Evolutionary conservation across 2,888 invertebrate species (phyloP).

Genomic region (Halictus ligatus): DNA sequence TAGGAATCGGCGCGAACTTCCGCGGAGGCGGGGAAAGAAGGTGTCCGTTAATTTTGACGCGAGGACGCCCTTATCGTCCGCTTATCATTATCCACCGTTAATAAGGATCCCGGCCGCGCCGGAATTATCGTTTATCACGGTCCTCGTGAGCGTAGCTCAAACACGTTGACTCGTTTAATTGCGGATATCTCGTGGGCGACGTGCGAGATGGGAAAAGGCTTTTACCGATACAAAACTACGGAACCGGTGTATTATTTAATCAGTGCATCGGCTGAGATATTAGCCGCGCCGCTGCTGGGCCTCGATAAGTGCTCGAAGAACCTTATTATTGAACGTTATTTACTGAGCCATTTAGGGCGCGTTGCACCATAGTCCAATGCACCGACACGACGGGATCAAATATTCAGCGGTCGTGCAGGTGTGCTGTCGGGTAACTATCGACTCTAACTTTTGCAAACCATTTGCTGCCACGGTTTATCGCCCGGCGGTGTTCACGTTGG

Average conservation of each 20-base stretch:
- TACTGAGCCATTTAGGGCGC: constrained; percentile 43
- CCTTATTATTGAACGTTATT: constrained; percentile 56
- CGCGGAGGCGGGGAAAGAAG: neutral
- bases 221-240: constrained; percentile 53
- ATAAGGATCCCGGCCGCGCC: constrained; percentile 26
- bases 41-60: neutral
- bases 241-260: constrained; percentile 52
- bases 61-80: constrained; percentile 20
- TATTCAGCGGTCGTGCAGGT: constrained; percentile 52
- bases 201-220: constrained; percentile 51
- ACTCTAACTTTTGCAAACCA: constrained; percentile 30
- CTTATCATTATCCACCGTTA: constrained; percentile 36
- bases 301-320: constrained; percentile 51
- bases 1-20: neutral
- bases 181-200: constrained; percentile 32
- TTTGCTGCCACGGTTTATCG: constrained; percentile 15
- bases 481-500: neutral
- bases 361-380: constrained; percentile 32
- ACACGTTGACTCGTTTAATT: constrained; percentile 38
- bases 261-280: constrained; percentile 53
- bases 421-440: constrained; percentile 40
- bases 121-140: constrained; percentile 33
- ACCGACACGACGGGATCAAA: constrained; percentile 40
- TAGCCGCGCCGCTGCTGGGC: neutral
- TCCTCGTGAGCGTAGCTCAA: constrained; percentile 14